Base-by-base conservation (phyloP, 1,140 invertebrate species). In the Cotesia glomerata region DNA sequence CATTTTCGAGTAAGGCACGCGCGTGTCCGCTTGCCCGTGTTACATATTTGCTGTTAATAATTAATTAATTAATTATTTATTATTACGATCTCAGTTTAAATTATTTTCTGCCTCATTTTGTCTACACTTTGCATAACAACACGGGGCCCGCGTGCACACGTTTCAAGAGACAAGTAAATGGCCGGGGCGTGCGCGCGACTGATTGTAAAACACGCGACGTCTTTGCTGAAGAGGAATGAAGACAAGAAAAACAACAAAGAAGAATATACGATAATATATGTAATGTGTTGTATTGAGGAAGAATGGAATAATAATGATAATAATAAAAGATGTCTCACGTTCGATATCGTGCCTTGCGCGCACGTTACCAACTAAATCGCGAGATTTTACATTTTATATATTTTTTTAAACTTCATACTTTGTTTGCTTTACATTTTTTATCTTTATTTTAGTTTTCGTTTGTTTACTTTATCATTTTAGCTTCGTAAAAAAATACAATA, bases 81-180 rank as follows among this genome's bases (percentile, higher is more conserved):
- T 2, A 49, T 13, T 62, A 26, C 9, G 14, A 39, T 61, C 39
- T 45, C 8, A 45, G 7, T 11, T 45, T 45, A 45, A 9, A 9
- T 45, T 45, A 45, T 11, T 45, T 45, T 45, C 7, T 45, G 39
- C 39, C 39, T 45, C 11, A 62, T 13, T 14, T 8, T 61, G 58
- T 69, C 16, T 62, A 16, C 16, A 61, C 45, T 58, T 52, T 52
- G n/a, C 9, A 49, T 66, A 61, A 61, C 32, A 66, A 13, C 11
- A 36, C 35, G 54, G 35, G 62, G 64, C 45, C 65, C 64, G 35
- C 62, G 71, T 61, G 71, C 54, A 73, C 71, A 73, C 71, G 71
- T 73, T 73, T 73, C 71, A 56, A 64, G 64, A 67, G 71, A 73
- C 71, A 72, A 72, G 71, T 66, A 72, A 61, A 72, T 49, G 34